Conservation (phyloP, 2,797 vertebrate species). For the Oreonectes daqikongensis region DNA sequence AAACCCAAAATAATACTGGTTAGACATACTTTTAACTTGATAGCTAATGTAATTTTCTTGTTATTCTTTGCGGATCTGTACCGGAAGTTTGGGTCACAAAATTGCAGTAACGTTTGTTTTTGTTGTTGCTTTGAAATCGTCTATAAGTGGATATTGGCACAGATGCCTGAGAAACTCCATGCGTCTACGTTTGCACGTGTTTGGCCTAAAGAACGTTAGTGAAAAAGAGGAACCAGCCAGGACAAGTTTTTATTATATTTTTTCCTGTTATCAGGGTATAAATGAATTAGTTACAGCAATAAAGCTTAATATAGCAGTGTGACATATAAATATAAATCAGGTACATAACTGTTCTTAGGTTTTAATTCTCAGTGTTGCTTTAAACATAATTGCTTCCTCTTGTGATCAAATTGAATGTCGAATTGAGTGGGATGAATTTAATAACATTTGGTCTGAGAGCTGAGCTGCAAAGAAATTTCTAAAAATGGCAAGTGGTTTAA, state of each 20-base stretch:
- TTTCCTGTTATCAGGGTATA: neutral
- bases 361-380: neutral
- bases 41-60: too few species aligned
- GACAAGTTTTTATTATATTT: neutral
- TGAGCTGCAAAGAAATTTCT: neutral
- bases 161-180: neutral
- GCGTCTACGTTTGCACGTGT: too few species aligned
- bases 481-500: neutral
- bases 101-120: too few species aligned
- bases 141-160: too few species aligned
- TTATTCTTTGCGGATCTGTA: too few species aligned
- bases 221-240: neutral
- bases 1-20: too few species aligned
- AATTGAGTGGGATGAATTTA: neutral
- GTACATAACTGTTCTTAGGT: neutral
- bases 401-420: neutral
- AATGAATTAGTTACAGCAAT: neutral
- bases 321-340: neutral
- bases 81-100: too few species aligned
- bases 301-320: neutral
- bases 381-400: neutral
- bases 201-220: too few species aligned
- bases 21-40: too few species aligned
- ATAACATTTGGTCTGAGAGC: neutral
- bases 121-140: too few species aligned